Evolutionary conservation across 2,797 vertebrate species (phyloP).

Genomic region (Lepilemur ruficaudatus): DNA sequence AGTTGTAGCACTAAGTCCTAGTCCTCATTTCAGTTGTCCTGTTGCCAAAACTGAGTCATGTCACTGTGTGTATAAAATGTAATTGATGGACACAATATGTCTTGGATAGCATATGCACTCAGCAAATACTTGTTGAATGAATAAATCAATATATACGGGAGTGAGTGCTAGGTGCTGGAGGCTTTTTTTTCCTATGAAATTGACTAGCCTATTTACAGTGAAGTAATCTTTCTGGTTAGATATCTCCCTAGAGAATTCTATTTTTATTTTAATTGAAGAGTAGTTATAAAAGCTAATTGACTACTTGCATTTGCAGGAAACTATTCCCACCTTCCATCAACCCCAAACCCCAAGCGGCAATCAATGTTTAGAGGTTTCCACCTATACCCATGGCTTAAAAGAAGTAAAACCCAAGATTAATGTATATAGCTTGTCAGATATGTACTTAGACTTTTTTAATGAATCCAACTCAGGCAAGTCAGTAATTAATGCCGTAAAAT

Average conservation of each 20-base stretch:
- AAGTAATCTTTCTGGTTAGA: constrained; percentile 41
- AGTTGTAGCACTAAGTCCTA: not conserved
- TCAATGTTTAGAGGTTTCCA: constrained; percentile 41
- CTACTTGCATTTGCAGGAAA: constrained; percentile 60
- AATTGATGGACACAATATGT: not conserved
- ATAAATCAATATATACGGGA: constrained; percentile 33
- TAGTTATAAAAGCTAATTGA: constrained; percentile 61
- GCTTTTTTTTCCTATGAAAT: constrained; percentile 54
- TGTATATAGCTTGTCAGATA: constrained; percentile 56
- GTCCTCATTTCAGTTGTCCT: not conserved
- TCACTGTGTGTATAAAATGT: not conserved
- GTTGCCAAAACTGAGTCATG: not conserved
- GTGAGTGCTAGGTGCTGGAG: not conserved
- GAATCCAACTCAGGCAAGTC: constrained; percentile 46
- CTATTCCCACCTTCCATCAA: constrained; percentile 19
- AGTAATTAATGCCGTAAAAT: constrained; percentile 65
- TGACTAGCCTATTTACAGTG: constrained; percentile 56
- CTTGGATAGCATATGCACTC: not conserved
- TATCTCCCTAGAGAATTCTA: not conserved
- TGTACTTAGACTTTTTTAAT: not conserved
- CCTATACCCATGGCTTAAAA: not conserved
- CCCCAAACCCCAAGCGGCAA: constrained; percentile 35
- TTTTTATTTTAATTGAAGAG: constrained; percentile 65
- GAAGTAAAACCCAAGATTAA: constrained; percentile 36
- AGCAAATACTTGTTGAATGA: constrained; percentile 47